These are phyloP conservation scores for Trinectes maculatus DNA, from an alignment of 2,113 vertebrate genomes.

Conservation along the genomic window DNA sequence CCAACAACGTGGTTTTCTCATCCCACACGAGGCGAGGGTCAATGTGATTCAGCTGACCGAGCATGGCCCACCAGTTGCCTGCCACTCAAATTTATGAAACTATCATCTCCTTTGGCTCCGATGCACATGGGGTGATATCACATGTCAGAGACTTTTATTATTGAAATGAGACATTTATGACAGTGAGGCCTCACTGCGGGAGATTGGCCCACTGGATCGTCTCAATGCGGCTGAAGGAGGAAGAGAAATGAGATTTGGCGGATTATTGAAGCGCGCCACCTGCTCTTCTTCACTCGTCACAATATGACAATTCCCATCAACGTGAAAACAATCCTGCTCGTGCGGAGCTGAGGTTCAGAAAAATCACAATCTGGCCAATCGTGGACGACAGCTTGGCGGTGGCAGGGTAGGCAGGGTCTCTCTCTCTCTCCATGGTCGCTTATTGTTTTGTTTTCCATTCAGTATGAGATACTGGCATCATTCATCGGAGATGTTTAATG, in stretches of 20 bases:
- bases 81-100: slow-evolving; percentile 67
- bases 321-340: slow-evolving; percentile 37
- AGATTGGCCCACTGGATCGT: slow-evolving; percentile 32
- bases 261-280: slow-evolving; percentile 57
- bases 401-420: slow-evolving; percentile 1
- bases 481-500: slow-evolving; percentile 47
- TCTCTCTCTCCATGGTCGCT: slow-evolving; percentile 20
- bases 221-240: slow-evolving; percentile 25
- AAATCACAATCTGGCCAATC: slow-evolving; percentile 37
- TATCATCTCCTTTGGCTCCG: slow-evolving; percentile 26
- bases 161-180: slow-evolving; percentile 77
- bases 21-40: slow-evolving; percentile 18
- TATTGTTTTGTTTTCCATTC: slow-evolving; percentile 52
- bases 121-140: slow-evolving; percentile 42
- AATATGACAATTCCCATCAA: slow-evolving; percentile 46
- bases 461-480: slow-evolving; percentile 31
- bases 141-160: slow-evolving; percentile 67
- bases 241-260: slow-evolving; percentile 66
- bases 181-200: slow-evolving; percentile 19
- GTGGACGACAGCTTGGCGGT: not conserved
- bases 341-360: slow-evolving; percentile 30
- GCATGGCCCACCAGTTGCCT: slow-evolving; percentile 49
- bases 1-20: slow-evolving; percentile 32
- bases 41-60: slow-evolving; percentile 44
- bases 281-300: slow-evolving; percentile 49